These are phyloP conservation scores for Gastrophysa polygoni DNA, from an alignment of 2,888 invertebrate genomes.

Conservation along the genomic window DNA sequence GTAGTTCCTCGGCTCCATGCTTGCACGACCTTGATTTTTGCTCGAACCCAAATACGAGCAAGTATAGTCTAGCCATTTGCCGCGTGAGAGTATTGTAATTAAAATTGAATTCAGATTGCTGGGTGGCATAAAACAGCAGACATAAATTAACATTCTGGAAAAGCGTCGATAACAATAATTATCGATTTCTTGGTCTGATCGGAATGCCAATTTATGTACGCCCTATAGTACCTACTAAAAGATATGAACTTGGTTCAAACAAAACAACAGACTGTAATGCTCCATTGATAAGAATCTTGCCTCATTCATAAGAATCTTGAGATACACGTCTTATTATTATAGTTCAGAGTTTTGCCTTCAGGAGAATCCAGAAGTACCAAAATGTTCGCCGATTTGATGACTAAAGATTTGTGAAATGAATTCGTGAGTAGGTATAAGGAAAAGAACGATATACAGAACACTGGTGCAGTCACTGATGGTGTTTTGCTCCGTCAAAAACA, in stretches of 20 bases:
- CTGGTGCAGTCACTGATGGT: no score
- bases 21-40: not conserved
- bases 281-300: not conserved
- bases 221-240: not conserved
- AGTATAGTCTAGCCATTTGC: not conserved
- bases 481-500: no score
- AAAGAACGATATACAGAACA: no score
- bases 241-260: not conserved
- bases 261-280: not conserved
- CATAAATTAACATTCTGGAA: constrained; percentile 19
- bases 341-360: no score
- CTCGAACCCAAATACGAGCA: not conserved
- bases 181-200: constrained; percentile 19
- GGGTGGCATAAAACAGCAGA: constrained; percentile 13
- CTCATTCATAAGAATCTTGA: not conserved
- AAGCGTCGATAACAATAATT: constrained; percentile 12
- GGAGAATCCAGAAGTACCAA: no score
- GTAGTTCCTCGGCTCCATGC: not conserved
- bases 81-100: constrained; percentile 1
- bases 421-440: no score
- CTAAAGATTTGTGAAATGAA: no score
- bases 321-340: no score
- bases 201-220: constrained; percentile 19
- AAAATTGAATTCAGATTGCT: constrained; percentile 5
- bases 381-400: no score